phyloP scores from a whole-genome alignment of 2,113 vertebrate species.

The Arenaria interpres region DNA sequence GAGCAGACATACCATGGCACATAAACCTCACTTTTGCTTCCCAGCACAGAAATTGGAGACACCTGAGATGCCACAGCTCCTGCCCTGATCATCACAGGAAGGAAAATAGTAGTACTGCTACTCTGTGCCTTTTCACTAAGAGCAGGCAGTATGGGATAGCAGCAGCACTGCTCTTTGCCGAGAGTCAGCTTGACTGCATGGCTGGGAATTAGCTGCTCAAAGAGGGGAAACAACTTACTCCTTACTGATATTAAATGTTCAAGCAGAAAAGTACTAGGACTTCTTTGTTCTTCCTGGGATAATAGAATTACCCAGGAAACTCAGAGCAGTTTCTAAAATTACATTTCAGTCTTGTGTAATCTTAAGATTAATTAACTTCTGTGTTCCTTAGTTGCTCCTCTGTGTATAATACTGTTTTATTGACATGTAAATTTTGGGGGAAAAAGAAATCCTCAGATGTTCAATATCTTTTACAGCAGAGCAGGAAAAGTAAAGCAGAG shows the following conservation, averaged over 20 bases:
- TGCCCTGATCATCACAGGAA: not conserved
- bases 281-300: not conserved
- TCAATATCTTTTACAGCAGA: slow-evolving; percentile 19
- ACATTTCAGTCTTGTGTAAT: slow-evolving; percentile 3
- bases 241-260: not conserved
- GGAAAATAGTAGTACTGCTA: accelerated
- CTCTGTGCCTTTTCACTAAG: not conserved
- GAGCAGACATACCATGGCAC: not conserved
- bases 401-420: slow-evolving; percentile 31
- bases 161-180: not conserved
- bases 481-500: not conserved
- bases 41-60: not conserved
- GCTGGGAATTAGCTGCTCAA: not conserved
- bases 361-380: slow-evolving; percentile 49
- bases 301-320: slow-evolving; percentile 26
- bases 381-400: not conserved
- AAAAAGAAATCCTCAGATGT: not conserved
- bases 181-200: not conserved
- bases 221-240: not conserved
- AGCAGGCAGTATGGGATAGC: not conserved
- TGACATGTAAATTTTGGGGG: slow-evolving; percentile 1
- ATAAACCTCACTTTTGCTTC: not conserved
- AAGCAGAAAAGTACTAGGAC: not conserved
- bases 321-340: slow-evolving; percentile 22
- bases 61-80: not conserved